Conservation (phyloP, 2,113 vertebrate genomes). For the Entosphenus tridentatus region DNA sequence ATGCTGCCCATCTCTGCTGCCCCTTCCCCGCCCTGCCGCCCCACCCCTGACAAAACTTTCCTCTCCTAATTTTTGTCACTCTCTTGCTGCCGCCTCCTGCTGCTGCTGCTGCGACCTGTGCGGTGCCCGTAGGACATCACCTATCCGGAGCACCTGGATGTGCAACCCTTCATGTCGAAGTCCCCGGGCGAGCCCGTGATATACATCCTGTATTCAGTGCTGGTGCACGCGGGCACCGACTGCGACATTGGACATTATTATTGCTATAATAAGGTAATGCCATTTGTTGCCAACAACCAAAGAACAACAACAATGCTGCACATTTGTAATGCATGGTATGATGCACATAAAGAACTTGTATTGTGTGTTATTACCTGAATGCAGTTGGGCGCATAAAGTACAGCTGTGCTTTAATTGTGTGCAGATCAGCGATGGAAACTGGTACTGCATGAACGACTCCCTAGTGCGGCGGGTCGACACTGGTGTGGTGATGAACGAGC, state of each 20-base stretch:
- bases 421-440: constrained; percentile 80
- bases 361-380: too few relatives aligned
- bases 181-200: constrained; percentile 42
- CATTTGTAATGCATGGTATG: too few relatives aligned
- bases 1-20: too few relatives aligned
- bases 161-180: constrained; percentile 79
- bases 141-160: constrained; percentile 63
- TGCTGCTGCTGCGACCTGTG: too few relatives aligned
- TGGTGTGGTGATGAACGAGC: constrained; percentile 83
- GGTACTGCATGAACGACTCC: constrained; percentile 94
- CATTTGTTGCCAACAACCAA: too few relatives aligned
- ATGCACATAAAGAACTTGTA: too few relatives aligned
- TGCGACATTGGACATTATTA: constrained; percentile 85
- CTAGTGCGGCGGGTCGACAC: constrained; percentile 62
- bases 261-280: constrained; percentile 68
- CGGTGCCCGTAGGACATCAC: constrained; percentile 40
- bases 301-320: too few relatives aligned
- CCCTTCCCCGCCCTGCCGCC: too few relatives aligned
- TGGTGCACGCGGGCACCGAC: constrained; percentile 80
- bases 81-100: too few relatives aligned
- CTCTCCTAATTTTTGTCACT: too few relatives aligned
- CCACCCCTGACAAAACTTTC: too few relatives aligned
- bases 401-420: not conserved
- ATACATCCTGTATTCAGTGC: constrained; percentile 63
- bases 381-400: too few relatives aligned